These are phyloP conservation scores for Orchesella cincta DNA, from an alignment of 1,140 invertebrate species.

Conservation along the genomic window DNA sequence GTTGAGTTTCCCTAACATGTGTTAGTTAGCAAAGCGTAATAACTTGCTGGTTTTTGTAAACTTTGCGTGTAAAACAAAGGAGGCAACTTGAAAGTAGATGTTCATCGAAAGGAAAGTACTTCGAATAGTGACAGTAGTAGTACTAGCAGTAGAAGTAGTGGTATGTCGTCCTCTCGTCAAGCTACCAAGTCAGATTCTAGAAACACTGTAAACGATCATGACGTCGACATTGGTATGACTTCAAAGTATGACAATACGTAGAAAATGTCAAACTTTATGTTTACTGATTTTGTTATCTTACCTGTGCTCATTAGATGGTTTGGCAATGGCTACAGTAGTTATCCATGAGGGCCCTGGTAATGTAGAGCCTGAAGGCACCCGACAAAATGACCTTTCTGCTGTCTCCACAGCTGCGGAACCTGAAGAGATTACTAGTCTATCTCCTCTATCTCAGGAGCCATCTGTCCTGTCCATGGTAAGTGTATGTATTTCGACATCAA, in stretches of 20 bases:
- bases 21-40: not conserved
- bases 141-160: conserved; percentile 28
- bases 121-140: conserved; percentile 66
- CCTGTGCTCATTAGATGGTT: no score
- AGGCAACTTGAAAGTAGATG: conserved; percentile 84
- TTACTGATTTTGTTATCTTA: no score
- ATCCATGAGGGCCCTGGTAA: not conserved
- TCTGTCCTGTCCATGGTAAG: conserved; percentile 42
- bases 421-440: conserved; percentile 45
- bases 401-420: not conserved
- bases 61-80: conserved; percentile 51
- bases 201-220: conserved; percentile 22
- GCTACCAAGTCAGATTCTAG: conserved; percentile 30
- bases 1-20: not conserved
- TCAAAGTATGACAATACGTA: no score
- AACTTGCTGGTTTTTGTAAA: not conserved
- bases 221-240: conserved; percentile 8
- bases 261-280: no score
- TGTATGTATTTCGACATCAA: not conserved
- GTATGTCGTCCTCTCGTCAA: conserved; percentile 28
- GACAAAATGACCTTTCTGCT: not conserved
- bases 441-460: conserved; percentile 46
- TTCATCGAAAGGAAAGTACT: conserved; percentile 86
- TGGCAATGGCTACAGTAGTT: conserved; percentile 9
- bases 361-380: not conserved